Conservation (phyloP, 2,113 vertebrate genomes). For the Toxotes jaculatrix region DNA sequence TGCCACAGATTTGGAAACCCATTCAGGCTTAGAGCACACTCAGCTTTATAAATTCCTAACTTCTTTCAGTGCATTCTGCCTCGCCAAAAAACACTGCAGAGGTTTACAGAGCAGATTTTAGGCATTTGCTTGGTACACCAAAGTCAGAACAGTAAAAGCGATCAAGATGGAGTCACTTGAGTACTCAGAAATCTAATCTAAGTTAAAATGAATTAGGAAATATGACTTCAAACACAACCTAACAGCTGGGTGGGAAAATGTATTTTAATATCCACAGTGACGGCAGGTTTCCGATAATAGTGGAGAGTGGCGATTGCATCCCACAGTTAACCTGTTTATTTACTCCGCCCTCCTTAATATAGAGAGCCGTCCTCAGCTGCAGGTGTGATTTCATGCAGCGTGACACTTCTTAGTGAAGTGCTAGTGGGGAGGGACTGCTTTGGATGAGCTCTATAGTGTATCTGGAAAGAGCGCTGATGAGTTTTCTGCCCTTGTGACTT, state of each 20-base stretch:
- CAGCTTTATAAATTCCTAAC: slow-evolving; percentile 15
- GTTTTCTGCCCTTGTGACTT: slow-evolving; percentile 13
- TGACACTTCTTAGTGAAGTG: slow-evolving; percentile 29
- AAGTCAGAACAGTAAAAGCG: not conserved
- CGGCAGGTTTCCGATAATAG: not conserved
- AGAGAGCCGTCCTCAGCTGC: not conserved
- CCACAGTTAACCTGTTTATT: slow-evolving; percentile 35
- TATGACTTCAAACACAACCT: not conserved
- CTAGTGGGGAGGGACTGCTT: not conserved
- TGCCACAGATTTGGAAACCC: not conserved
- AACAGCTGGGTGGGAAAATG: not conserved
- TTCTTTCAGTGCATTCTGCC: not conserved
- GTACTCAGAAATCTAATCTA: not conserved
- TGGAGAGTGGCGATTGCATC: not conserved
- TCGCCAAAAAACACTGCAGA: not conserved
- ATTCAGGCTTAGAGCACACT: not conserved
- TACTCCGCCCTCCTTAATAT: slow-evolving; percentile 18
- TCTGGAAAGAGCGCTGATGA: slow-evolving; percentile 21
- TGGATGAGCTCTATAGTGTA: slow-evolving; percentile 41
- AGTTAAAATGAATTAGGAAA: not conserved
- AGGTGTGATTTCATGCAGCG: slow-evolving; percentile 33
- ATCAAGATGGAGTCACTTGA: not conserved
- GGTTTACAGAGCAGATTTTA: not conserved
- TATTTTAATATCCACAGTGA: not conserved
- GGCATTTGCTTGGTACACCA: not conserved